Evolutionary conservation across 2,797 vertebrate species (phyloP), one percentile per base, ranked within the genome.

Genomic region (Rhinogobio ventralis): DNA sequence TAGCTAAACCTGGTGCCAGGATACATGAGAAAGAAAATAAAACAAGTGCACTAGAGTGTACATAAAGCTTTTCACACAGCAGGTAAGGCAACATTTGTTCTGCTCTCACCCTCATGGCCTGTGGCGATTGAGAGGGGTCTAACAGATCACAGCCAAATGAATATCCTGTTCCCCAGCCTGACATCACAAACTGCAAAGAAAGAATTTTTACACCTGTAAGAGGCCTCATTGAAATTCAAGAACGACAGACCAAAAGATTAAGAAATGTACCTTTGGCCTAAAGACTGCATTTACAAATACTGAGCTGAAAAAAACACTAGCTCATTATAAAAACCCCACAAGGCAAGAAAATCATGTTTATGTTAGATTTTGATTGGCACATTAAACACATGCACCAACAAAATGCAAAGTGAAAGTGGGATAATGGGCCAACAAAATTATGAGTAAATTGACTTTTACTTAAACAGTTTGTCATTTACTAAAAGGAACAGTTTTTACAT

Each of bases 161-260:
- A 91, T 99, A 99, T 25, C 97, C 98, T 0, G 97, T 98, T 60
- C 97, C 98, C 98, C 98, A 99, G 86, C 98, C 98, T 0, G 98
- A 97, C 98, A 99, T 98, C 86, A 99, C 93, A 94, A 97, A 99
- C 98, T 99, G 89, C 67, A 82, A 88, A 86, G 5, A 85, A 13
- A 89, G 67, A 87, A 3, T 17, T 14, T 68, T 66, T 25, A 53
- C 19, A 33, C 8, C 5, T 20, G 7, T 79, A 60, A 71, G 6
- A 64, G 4, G n/a, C 9, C 66, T 42, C 3, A 3, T 20, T 67
- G n/a, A 25, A 57, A 45, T 57, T 39, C 14, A 81, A 42, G 28
- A 81, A 69, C 33, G 2, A 28, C 14, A 49, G 7, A 30, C n/a
- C 39, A 64, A 42, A 25, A 0, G 15, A 39, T 69, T 42, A 42